Conservation (phyloP, 2,113 vertebrate genomes). For the Phylloscopus whistleri region DNA sequence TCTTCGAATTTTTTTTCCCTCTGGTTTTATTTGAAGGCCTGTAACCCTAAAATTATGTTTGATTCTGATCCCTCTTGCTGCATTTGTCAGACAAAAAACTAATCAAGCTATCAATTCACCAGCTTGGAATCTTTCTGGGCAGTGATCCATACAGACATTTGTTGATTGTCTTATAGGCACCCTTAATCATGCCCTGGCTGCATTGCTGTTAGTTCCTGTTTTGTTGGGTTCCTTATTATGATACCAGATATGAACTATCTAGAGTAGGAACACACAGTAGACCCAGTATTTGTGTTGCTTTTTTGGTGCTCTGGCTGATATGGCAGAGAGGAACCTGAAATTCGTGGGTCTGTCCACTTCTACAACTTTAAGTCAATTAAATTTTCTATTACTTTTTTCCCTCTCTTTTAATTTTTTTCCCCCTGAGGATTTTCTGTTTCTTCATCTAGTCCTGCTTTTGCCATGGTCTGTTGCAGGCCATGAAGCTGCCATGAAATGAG, state of each 20-base stretch:
- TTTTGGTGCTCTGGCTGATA: neutral
- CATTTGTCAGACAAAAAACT: constrained; percentile 47
- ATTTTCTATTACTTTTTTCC: neutral
- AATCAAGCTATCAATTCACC: constrained; percentile 56
- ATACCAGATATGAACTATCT: neutral
- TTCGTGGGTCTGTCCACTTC: neutral
- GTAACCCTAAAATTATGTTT: constrained; percentile 44
- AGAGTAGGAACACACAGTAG: neutral
- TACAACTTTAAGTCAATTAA: neutral
- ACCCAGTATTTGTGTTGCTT: neutral
- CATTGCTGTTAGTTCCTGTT: constrained; percentile 8
- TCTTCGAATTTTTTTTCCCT: neutral
- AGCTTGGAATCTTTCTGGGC: neutral
- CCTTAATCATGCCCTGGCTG: constrained; percentile 36
- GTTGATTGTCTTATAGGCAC: neutral
- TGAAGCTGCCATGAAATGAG: neutral
- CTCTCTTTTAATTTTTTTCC: neutral
- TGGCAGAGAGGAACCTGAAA: neutral
- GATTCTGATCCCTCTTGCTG: constrained; percentile 6
- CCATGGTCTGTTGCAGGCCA: neutral
- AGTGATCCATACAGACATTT: constrained; percentile 35
- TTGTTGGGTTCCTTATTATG: neutral
- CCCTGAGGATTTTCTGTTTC: neutral
- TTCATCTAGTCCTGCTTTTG: neutral
- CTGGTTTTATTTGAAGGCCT: constrained; percentile 23